Evolutionary conservation across 2,888 invertebrate species (phyloP).

Genomic region (Erebia ligea): DNA sequence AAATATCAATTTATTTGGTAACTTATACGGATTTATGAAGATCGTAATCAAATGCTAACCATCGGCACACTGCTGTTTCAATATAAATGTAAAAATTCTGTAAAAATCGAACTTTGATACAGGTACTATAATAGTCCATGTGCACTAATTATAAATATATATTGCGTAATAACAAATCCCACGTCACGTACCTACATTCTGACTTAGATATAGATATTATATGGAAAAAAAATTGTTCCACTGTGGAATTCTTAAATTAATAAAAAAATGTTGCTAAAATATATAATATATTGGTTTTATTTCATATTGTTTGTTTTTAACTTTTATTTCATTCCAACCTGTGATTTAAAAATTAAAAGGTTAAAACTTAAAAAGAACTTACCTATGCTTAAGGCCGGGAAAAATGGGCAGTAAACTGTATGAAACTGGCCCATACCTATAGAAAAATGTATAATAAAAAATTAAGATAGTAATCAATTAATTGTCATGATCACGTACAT

Average conservation of each 20-base stretch:
- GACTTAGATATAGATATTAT: conserved; percentile 74
- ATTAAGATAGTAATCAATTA: too few relatives aligned
- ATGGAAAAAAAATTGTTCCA: conserved; percentile 79
- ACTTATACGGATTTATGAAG: neutral
- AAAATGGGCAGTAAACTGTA: too few relatives aligned
- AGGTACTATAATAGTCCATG: conserved; percentile 68
- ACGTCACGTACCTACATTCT: conserved; percentile 70
- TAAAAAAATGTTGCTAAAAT: conserved; percentile 84
- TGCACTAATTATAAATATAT: conserved; percentile 63
- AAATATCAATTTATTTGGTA: neutral
- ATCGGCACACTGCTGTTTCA: conserved; percentile 38
- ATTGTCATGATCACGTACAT: too few relatives aligned
- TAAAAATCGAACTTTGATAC: conserved; percentile 54
- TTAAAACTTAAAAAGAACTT: too few relatives aligned
- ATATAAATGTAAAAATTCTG: conserved; percentile 35
- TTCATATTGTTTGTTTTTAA: conserved; percentile 43
- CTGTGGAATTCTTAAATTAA: conserved; percentile 83
- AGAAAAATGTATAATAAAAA: neutral
- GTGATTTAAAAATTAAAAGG: too few relatives aligned
- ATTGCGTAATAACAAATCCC: conserved; percentile 52
- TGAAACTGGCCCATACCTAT: too few relatives aligned
- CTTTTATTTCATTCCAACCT: neutral
- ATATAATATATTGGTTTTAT: conserved; percentile 63
- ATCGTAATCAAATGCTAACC: conserved; percentile 10
- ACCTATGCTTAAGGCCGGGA: too few relatives aligned